phyloP scores from a whole-genome alignment of 2,888 invertebrate species.

The Lathronympha strigana region DNA sequence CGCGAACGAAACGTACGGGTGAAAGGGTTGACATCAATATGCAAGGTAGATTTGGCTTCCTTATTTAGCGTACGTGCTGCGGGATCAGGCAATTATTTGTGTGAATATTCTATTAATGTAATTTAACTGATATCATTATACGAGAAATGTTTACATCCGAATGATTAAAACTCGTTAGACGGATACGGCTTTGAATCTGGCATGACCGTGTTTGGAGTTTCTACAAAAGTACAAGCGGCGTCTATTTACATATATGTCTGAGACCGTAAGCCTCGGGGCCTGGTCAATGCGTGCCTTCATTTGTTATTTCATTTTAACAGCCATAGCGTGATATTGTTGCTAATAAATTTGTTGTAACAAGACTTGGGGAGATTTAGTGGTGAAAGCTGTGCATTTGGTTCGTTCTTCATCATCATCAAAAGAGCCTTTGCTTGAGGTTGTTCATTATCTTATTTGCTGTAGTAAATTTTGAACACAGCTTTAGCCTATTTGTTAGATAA shows the following conservation, averaged over 20 bases:
- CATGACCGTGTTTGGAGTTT: too few relatives aligned
- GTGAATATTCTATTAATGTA: too few relatives aligned
- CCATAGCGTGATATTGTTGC: slow-evolving; percentile 44
- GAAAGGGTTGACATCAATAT: too few relatives aligned
- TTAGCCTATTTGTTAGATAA: background rate
- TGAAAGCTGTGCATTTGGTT: slow-evolving; percentile 27
- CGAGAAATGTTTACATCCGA: too few relatives aligned
- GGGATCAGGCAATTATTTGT: too few relatives aligned
- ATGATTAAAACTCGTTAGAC: too few relatives aligned
- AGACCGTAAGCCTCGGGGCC: slow-evolving; percentile 40
- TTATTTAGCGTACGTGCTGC: too few relatives aligned
- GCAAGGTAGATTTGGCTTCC: too few relatives aligned
- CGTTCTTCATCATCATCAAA: slow-evolving; percentile 15
- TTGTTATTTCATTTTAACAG: slow-evolving; percentile 65
- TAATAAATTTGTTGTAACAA: slow-evolving; percentile 53
- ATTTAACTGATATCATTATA: too few relatives aligned
- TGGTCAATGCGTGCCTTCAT: slow-evolving; percentile 60
- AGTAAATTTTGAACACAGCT: background rate
- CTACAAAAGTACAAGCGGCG: background rate
- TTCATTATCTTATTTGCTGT: background rate
- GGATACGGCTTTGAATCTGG: too few relatives aligned
- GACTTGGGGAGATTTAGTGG: slow-evolving; percentile 38
- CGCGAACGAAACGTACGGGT: too few relatives aligned
- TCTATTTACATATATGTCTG: background rate
- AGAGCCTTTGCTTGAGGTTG: slow-evolving; percentile 4